These are phyloP conservation scores for Mimas tiliae DNA, from an alignment of 2,888 invertebrate genomes.

Conservation along the genomic window DNA sequence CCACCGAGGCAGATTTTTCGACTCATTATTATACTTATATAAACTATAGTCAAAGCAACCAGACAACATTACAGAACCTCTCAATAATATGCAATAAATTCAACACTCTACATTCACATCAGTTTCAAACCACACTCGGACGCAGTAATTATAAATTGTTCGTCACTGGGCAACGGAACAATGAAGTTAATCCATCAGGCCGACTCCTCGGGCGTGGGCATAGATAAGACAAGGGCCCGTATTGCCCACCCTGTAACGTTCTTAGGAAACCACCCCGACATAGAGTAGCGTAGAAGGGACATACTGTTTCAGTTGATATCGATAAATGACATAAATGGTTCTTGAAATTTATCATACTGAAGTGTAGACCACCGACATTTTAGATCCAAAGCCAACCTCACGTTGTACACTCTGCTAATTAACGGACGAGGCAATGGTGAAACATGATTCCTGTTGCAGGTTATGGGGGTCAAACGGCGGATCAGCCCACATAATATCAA, in stretches of 20 bases:
- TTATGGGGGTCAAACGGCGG: no score
- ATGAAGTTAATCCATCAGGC: constrained; percentile 84
- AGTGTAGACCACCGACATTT: no score
- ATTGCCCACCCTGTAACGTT: constrained; percentile 65
- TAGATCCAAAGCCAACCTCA: no score
- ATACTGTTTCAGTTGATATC: constrained; percentile 28
- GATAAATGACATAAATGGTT: background rate
- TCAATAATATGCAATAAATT: background rate
- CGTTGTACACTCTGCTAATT: no score
- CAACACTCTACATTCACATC: constrained; percentile 47
- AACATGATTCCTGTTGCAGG: no score
- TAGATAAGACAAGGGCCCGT: constrained; percentile 82
- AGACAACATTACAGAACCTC: background rate
- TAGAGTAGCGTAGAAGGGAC: constrained; percentile 45
- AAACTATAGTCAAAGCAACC: no score
- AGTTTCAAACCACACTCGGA: constrained; percentile 41
- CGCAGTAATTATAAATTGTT: constrained; percentile 81
- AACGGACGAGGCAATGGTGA: no score
- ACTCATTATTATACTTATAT: no score
- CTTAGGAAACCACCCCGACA: constrained; percentile 69
- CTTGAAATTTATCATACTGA: no score
- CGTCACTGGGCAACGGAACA: constrained; percentile 80
- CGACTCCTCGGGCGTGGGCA: constrained; percentile 78
- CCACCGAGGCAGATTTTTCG: no score
- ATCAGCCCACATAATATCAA: no score